These are phyloP conservation scores for Limnephilus auricula DNA, from an alignment of 2,888 invertebrate species.

Conservation along the genomic window DNA sequence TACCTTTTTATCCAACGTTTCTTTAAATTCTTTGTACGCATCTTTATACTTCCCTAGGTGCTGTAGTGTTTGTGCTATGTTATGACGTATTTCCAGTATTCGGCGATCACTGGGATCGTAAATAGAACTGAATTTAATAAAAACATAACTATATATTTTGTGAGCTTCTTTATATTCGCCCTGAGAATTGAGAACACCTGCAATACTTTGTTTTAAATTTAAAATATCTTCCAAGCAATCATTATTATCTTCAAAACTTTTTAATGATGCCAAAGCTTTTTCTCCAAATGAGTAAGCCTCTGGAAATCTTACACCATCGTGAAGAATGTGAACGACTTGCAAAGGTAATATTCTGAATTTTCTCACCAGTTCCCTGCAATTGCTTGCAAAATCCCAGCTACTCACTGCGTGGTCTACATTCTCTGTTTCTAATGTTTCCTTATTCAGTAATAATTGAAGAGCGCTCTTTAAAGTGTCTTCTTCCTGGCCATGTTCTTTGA, in stretches of 20 bases:
- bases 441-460: background rate
- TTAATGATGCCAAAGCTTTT: background rate
- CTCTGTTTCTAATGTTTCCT: background rate
- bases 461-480: background rate
- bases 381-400: slow-evolving; percentile 6
- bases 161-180: slow-evolving; percentile 21
- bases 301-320: slow-evolving; percentile 10
- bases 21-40: background rate
- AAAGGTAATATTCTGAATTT: background rate
- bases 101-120: background rate
- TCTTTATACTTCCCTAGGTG: background rate
- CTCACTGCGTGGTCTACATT: background rate
- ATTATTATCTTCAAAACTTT: background rate
- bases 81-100: background rate
- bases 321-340: background rate
- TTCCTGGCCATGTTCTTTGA: background rate
- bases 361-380: background rate
- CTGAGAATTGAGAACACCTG: slow-evolving; percentile 12
- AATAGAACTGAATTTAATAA: background rate
- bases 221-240: background rate
- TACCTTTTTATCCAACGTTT: background rate
- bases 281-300: slow-evolving; percentile 24
- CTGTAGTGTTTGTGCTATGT: slow-evolving; percentile 11
- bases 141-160: background rate
- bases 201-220: slow-evolving; percentile 18